Evolutionary conservation across 2,113 vertebrate species (phyloP).

Genomic region (Myotis lucifugus): DNA sequence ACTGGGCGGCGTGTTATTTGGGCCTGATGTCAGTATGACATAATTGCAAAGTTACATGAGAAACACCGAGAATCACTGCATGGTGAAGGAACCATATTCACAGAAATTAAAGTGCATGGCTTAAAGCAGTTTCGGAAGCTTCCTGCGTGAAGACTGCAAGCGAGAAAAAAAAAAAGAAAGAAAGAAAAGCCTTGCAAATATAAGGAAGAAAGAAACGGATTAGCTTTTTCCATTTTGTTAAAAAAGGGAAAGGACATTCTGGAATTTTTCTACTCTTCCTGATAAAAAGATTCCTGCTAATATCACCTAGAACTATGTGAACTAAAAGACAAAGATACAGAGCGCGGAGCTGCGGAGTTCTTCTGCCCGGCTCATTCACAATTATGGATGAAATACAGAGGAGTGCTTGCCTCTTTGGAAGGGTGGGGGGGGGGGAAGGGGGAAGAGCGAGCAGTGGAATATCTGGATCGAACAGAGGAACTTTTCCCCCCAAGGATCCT

Average conservation of each 20-base stretch:
- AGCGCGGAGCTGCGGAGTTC: conserved; percentile 74
- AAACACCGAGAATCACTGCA: not conserved
- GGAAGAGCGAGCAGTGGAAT: conserved; percentile 84
- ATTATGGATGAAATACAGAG: conserved; percentile 86
- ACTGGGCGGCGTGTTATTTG: conserved; percentile 39
- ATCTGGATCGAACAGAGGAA: conserved; percentile 92
- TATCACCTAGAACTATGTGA: conserved; percentile 67
- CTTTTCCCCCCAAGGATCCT: conserved; percentile 90
- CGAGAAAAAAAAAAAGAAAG: not conserved
- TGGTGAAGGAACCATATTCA: not conserved
- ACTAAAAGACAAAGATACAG: conserved; percentile 78
- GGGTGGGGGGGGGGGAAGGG: conserved; percentile 48
- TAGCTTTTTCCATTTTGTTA: conserved; percentile 55
- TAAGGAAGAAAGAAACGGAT: conserved; percentile 26
- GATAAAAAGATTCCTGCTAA: conserved; percentile 59
- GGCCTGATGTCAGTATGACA: conserved; percentile 69
- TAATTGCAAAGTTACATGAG: conserved; percentile 74
- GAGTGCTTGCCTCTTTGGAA: conserved; percentile 80
- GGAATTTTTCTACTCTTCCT: conserved; percentile 66
- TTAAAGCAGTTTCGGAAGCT: conserved; percentile 45
- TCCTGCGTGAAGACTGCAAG: conserved; percentile 38
- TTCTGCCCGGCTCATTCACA: conserved; percentile 85
- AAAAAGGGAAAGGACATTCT: conserved; percentile 50
- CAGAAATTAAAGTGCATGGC: conserved; percentile 9
- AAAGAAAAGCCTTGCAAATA: not conserved